Evolutionary conservation across 1,140 invertebrate genomes (phyloP).

Genomic region (Tenebrio molitor): DNA sequence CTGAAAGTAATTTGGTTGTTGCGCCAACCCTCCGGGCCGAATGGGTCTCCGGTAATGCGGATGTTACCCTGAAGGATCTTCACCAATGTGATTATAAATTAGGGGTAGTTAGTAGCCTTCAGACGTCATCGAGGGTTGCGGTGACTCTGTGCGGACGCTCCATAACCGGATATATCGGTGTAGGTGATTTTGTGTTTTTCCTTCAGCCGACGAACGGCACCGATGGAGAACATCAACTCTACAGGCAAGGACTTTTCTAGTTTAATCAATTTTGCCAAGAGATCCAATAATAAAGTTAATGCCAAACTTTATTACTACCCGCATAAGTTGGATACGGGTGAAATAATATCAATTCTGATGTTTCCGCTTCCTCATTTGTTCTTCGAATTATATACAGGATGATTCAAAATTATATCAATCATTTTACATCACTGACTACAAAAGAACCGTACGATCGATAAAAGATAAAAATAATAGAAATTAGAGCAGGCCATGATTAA

Average conservation of each 20-base stretch:
- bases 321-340: too few species aligned
- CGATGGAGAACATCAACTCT: conserved; percentile 36
- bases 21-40: conserved; percentile 49
- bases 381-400: too few species aligned
- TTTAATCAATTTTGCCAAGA: neutral
- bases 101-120: conserved; percentile 53
- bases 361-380: too few species aligned
- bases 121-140: conserved; percentile 60
- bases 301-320: too few species aligned
- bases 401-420: too few species aligned
- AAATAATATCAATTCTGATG: too few species aligned
- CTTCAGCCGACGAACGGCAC: conserved; percentile 64
- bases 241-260: conserved; percentile 9
- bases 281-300: too few species aligned
- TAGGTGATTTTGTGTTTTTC: conserved; percentile 63
- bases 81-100: conserved; percentile 56
- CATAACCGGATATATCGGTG: conserved; percentile 65
- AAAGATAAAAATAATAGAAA: too few species aligned
- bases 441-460: too few species aligned
- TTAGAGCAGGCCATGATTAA: too few species aligned
- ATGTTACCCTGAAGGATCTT: conserved; percentile 17
- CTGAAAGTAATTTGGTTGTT: conserved; percentile 51
- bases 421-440: too few species aligned
- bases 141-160: conserved; percentile 66
- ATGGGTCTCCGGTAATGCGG: conserved; percentile 49